Base-by-base conservation (phyloP, 2,113 vertebrate genomes). In the Trogon melanurus region DNA sequence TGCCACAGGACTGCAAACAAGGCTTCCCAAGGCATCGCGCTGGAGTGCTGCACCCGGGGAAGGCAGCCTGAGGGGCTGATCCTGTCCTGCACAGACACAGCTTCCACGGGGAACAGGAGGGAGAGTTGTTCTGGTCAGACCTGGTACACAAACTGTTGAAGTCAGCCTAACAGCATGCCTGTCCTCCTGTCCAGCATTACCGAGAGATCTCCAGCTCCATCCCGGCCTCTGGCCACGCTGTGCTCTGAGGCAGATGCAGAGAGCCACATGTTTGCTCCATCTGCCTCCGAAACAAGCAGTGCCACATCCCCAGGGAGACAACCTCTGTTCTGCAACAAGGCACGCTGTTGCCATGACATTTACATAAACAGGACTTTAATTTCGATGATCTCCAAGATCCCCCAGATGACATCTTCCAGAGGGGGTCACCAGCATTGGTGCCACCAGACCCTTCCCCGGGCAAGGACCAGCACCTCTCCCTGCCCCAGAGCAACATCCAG, bases 301-400 rank as follows among this genome's bases (percentile, higher is more conserved):
- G 22, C 57, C 71, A 45, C 6, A 0, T 67, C 38, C 78, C 23
- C 23, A 11, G 11, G 26, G 19, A 51, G 17, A 20, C 27, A 18
- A 13, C 22, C 13, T 56, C 64, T n/a, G n/a, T 32, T 44, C 71
- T 78, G 19, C 51, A 48, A 44, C 58, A 86, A 44, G 47, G n/a
- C 65, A 66, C 1, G 0, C 36, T 21, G 13, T 0, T 0, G 16
- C 61, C 71, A 38, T 1, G 0, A 51, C 64, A 58, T 82, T 66
- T 82, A 58, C 58, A n/a, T 32, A 48, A 54, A 29, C 16, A 45
- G 16, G 15, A 47, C 83, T 62, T 71, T 2, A 20, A 44, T 44
- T 51, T 27, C 6, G 4, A 30, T 17, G 5, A 20, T 48, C 51
- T 15, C 4, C 21, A 26, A 44, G 29, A 41, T 38, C 17, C 26